A percentile compares a stretch with the other conserved stretches of the same genome.
These are phyloP conservation scores for Limnothrissa miodon DNA, from an alignment of 2,113 vertebrate genomes.

Conservation along the genomic window DNA sequence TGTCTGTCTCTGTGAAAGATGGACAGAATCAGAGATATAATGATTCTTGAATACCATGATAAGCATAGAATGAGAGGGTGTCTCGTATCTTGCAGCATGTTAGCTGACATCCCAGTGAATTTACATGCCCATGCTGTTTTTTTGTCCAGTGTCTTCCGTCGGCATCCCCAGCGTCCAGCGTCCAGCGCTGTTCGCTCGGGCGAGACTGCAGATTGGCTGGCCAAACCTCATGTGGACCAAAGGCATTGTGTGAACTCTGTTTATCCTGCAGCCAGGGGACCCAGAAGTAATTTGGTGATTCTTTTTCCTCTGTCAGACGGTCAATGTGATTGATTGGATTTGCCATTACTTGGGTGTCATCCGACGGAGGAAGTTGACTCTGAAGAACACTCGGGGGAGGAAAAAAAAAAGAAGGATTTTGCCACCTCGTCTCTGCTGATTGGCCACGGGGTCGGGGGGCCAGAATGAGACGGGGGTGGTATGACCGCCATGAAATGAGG, in stretches of 20 bases:
- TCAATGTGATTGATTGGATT: slow-evolving; percentile 21
- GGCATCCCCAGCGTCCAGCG: background rate
- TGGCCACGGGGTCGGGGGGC: background rate
- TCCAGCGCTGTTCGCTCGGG: background rate
- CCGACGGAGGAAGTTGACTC: background rate
- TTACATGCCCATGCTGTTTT: background rate
- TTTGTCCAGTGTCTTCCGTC: background rate
- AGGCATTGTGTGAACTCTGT: slow-evolving; percentile 12
- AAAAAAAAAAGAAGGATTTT: background rate
- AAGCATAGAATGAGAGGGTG: background rate
- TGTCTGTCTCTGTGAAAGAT: background rate
- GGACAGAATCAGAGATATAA: no score
- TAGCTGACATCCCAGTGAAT: background rate
- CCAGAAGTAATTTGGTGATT: slow-evolving; percentile 15
- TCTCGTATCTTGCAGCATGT: background rate
- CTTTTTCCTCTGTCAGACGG: slow-evolving; percentile 4
- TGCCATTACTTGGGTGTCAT: slow-evolving; percentile 10
- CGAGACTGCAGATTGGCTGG: background rate
- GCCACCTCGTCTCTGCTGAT: background rate
- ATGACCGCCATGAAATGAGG: background rate
- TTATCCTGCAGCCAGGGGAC: background rate
- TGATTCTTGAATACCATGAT: background rate
- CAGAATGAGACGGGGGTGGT: background rate
- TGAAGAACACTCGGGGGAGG: background rate
- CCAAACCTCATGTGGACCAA: background rate